Conservation (phyloP, 2,888 invertebrate genomes). For the Polymixis lichenea region DNA sequence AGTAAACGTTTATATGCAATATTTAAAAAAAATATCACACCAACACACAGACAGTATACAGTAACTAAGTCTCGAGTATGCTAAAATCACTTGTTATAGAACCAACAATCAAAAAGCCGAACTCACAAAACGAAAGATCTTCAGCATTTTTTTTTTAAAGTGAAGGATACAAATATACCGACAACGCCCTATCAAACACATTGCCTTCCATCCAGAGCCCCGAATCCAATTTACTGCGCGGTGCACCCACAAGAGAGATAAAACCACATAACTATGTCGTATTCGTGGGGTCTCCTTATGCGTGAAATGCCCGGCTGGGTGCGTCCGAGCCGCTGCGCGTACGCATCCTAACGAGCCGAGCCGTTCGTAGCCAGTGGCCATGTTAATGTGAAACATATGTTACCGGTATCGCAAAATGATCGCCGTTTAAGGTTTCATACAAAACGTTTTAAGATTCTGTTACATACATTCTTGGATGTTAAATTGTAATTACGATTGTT, state of each 20-base stretch:
- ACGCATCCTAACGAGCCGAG: slow-evolving; percentile 44
- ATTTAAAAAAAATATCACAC: too few relatives aligned
- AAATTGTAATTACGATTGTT: background rate
- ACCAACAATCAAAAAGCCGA: background rate
- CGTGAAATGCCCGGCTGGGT: slow-evolving; percentile 35
- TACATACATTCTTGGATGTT: slow-evolving; percentile 4
- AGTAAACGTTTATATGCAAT: background rate
- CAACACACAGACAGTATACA: too few relatives aligned
- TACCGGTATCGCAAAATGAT: slow-evolving; percentile 53
- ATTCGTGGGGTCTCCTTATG: slow-evolving; percentile 30
- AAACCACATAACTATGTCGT: slow-evolving; percentile 54
- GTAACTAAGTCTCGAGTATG: too few relatives aligned
- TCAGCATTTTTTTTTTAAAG: background rate
- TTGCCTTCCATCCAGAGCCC: background rate
- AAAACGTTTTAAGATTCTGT: slow-evolving; percentile 30
- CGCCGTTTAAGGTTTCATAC: slow-evolving; percentile 41
- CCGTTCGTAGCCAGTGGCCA: slow-evolving; percentile 27
- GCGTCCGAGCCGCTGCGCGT: slow-evolving; percentile 36
- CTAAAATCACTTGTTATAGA: background rate
- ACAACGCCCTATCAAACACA: background rate
- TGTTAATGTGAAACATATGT: slow-evolving; percentile 59
- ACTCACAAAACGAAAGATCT: background rate
- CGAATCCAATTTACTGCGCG: slow-evolving; percentile 24
- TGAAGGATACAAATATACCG: background rate
- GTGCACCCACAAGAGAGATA: slow-evolving; percentile 17